phyloP scores from a whole-genome alignment of 2,113 vertebrate genomes.

The Poeciliopsis retropinna region DNA sequence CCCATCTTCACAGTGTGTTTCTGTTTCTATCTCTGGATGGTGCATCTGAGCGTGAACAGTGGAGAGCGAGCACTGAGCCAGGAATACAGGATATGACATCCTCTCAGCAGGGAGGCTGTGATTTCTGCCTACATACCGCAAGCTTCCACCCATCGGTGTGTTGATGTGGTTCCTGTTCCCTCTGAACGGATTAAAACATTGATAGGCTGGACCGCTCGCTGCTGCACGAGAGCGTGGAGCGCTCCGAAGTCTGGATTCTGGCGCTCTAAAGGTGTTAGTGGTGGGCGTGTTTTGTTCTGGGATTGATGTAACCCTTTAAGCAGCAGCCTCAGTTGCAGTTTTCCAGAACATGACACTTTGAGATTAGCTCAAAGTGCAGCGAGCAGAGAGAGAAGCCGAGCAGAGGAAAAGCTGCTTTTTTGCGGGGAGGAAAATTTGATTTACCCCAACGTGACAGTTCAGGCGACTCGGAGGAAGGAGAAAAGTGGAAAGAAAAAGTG shows the following conservation, averaged over 20 bases:
- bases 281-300: conserved; percentile 30
- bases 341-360: conserved; percentile 26
- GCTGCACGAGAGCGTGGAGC: conserved; percentile 8
- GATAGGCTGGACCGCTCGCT: conserved; percentile 20
- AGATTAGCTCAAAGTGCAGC: conserved; percentile 36
- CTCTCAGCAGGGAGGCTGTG: conserved; percentile 34
- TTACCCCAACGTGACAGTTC: conserved; percentile 33
- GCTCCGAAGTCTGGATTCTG: conserved; percentile 7
- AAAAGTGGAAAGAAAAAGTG: background rate
- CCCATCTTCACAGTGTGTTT: conserved; percentile 9
- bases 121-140: conserved; percentile 34
- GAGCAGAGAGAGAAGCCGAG: conserved; percentile 5
- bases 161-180: conserved; percentile 36
- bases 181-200: conserved; percentile 39
- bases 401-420: conserved; percentile 23
- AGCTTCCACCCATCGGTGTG: conserved; percentile 24
- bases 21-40: conserved; percentile 8
- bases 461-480: background rate
- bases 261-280: conserved; percentile 22
- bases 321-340: conserved; percentile 5
- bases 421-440: conserved; percentile 29
- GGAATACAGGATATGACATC: conserved; percentile 38
- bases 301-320: conserved; percentile 26
- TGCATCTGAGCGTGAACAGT: conserved; percentile 32
- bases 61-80: conserved; percentile 40